A percentile compares a stretch with the other conserved stretches of the same genome.
Conservation (phyloP, 2,888 invertebrate species). For the Diarsia brunnea region DNA sequence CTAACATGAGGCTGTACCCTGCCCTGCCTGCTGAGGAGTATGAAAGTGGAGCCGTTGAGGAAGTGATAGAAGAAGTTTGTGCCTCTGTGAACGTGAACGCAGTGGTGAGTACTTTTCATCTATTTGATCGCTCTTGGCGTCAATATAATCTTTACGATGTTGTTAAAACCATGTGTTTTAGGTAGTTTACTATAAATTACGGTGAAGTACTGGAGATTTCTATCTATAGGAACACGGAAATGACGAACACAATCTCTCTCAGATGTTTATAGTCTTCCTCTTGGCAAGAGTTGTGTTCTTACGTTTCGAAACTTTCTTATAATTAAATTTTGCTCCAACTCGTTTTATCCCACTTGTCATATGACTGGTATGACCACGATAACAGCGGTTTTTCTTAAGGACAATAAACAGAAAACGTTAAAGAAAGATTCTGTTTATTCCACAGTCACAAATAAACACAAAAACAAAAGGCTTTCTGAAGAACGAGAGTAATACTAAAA, state of each 20-base stretch:
- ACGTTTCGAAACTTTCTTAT: slow-evolving; percentile 19
- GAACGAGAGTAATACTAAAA: neutral
- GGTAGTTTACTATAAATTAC: slow-evolving; percentile 24
- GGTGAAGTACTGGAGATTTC: slow-evolving; percentile 26
- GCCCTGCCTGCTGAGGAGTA: slow-evolving; percentile 86
- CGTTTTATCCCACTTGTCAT: neutral
- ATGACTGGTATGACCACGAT: neutral
- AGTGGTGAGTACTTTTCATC: slow-evolving; percentile 80
- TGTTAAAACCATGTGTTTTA: slow-evolving; percentile 43
- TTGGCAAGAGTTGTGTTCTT: slow-evolving; percentile 50
- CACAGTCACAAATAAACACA: neutral
- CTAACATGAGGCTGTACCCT: slow-evolving; percentile 83
- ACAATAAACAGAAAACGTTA: neutral
- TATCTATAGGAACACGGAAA: slow-evolving; percentile 45
- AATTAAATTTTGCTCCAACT: neutral
- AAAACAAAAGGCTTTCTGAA: neutral
- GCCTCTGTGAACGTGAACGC: slow-evolving; percentile 84
- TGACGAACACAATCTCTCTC: slow-evolving; percentile 35
- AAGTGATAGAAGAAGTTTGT: slow-evolving; percentile 86
- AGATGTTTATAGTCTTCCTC: slow-evolving; percentile 33
- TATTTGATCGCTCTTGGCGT: slow-evolving; percentile 31
- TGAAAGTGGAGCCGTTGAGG: slow-evolving; percentile 85
- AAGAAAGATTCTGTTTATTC: neutral
- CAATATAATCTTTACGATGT: slow-evolving; percentile 43
- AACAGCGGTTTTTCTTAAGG: neutral